Conservation (phyloP, 2,888 invertebrate genomes). For the Limnephilus auricula region DNA sequence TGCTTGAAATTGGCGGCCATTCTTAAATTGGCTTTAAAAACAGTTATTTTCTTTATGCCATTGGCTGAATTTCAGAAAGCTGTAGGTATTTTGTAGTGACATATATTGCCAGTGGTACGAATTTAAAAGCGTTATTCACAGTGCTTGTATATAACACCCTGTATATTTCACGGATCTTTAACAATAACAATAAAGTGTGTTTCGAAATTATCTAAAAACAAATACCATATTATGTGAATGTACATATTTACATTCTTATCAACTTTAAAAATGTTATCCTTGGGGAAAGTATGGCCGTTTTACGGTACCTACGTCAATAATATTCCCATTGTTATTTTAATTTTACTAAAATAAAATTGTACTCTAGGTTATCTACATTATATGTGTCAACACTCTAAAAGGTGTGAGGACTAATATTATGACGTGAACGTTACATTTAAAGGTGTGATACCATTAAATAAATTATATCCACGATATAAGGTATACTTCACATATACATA, state of each 20-base stretch:
- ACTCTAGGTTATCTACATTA: neutral
- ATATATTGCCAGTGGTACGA: neutral
- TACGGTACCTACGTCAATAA: neutral
- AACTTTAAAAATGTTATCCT: neutral
- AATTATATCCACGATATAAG: neutral
- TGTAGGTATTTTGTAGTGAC: neutral
- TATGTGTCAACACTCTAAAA: neutral
- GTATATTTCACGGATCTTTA: no score
- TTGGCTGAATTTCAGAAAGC: neutral
- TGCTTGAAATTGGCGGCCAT: neutral
- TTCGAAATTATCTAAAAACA: neutral
- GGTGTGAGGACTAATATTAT: neutral
- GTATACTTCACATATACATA: neutral
- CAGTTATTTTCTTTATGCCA: neutral
- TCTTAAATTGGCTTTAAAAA: neutral
- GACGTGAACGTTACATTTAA: neutral
- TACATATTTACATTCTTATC: neutral
- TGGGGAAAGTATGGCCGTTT: neutral
- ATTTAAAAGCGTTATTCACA: neutral
- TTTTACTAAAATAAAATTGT: neutral
- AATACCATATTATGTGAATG: neutral
- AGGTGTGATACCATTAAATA: neutral
- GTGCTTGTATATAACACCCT: no score
- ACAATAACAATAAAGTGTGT: neutral
- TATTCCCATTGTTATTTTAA: neutral